Base-by-base conservation (phyloP, 1,140 invertebrate genomes). In the Sarcophaga bullata region DNA sequence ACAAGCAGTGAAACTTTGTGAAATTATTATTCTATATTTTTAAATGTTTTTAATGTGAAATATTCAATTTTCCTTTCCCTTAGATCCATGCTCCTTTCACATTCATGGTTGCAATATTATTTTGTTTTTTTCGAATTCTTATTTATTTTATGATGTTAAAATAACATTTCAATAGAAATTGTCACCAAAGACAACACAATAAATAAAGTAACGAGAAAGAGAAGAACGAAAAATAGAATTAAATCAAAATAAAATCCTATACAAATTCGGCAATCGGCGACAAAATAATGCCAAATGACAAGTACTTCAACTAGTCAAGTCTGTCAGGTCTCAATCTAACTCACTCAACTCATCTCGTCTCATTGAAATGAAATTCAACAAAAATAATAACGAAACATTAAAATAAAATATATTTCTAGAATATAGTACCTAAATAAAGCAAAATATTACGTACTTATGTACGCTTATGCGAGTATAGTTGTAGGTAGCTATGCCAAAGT, bases 281-380 rank as follows among this genome's bases (percentile, higher is more conserved):
- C 62, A 72, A 72, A 68, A 68, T 37, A 37, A 37, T 68, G 58
- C 58, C 19, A 10, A 72, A 72, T 72, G 62, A 72, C 62, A 72
- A 72, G 62, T 72, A 72, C 62, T 72, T 72, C 62, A 72, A 72
- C 62, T 72, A 72, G 62, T 72, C 62, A 72, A 72, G 62, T 9
- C 62, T 72, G 62, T 72, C 62, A 72, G 37, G 37, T 37, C 25
- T 37, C 25, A 37, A 37, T 4, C 4, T 4, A 37, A 37, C 25
- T 37, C 25, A 72, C 25, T 37, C 25, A 37, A 37, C 25, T 37
- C 25, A 72, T 25, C 62, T 72, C 62, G 19, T 72, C 62, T 72
- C 62, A 72, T 72, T 72, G 19, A 25, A 25, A 19, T 25, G 17
- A 72, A 37, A 25, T 25, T 9, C 17, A 37, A 37, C 37, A 72